Conservation (phyloP, 2,888 invertebrate genomes). For the Phania funesta region DNA sequence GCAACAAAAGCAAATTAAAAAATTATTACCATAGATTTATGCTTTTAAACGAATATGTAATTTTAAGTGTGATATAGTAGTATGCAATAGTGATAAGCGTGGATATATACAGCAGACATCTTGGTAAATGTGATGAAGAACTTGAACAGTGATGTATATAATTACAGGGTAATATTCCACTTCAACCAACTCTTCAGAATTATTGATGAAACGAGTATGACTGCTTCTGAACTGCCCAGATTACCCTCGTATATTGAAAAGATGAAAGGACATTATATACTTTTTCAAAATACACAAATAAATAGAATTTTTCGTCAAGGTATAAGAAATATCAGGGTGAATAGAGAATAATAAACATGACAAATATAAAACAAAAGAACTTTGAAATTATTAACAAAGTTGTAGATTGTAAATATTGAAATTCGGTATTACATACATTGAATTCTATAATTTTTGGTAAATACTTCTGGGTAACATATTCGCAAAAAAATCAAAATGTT, state of each 20-base stretch:
- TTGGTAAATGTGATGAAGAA: too few relatives aligned
- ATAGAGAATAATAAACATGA: constrained; percentile 26
- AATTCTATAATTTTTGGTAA: constrained; percentile 38
- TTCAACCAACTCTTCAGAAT: too few relatives aligned
- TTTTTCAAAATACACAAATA: constrained; percentile 2
- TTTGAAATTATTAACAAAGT: constrained; percentile 65
- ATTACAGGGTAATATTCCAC: too few relatives aligned
- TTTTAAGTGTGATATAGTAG: too few relatives aligned
- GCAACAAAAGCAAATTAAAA: too few relatives aligned
- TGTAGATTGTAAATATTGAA: constrained; percentile 60
- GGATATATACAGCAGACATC: too few relatives aligned
- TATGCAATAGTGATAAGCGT: too few relatives aligned
- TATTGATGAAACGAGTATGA: too few relatives aligned
- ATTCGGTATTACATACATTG: constrained; percentile 23
- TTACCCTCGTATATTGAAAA: not conserved
- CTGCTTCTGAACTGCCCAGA: not conserved
- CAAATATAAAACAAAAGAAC: constrained; percentile 34
- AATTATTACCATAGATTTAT: too few relatives aligned
- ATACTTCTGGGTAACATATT: not conserved
- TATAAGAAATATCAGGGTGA: not conserved
- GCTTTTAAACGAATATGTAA: too few relatives aligned
- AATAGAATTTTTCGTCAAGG: not conserved
- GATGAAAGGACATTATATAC: constrained; percentile 31
- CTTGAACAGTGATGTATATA: too few relatives aligned
- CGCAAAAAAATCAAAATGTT: not conserved